Base-by-base conservation (phyloP, 2,888 invertebrate species). In the Agrotis exclamationis region DNA sequence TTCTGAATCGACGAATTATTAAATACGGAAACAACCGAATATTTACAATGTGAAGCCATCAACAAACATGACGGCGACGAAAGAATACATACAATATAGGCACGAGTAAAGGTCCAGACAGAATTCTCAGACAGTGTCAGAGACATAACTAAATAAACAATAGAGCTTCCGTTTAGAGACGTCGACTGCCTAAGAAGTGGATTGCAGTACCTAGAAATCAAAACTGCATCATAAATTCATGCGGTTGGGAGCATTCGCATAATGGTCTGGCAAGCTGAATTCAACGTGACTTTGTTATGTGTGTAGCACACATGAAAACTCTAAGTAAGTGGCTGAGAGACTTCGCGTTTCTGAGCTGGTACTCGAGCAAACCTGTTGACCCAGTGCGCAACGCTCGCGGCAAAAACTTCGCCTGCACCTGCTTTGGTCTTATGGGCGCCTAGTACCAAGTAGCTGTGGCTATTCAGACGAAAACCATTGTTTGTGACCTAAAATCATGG, bases 281-380 rank as follows among this genome's bases (percentile, higher is more conserved):
- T 82, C 79, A 78, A 80, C 76, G 63, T 80, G 72, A 78, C 76
- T 68, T 82, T 73, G 79, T 82, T 82, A 84, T 82, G 79, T 86
- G 85, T 86, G 85, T 77, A 81, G 74, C 84, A 84, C 84, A 87
- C 86, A 87, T 88, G 87, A 88, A 88, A 90, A 86, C 86, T 87
- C 89, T 92, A 93, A 93, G 92, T 92, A 92, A 94, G 94, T 93
- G 91, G 90, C 90, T 91, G 91, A 93, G 92, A 91, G 92, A 91
- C 92, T 91, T 86, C 86, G 88, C 91, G 88, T 90, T 90, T 88
- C 89, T 82, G 89, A 90, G 91, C 90, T 91, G 90, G 89, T 90
- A 88, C 94, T 94, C 86, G 86, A 93, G 90, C 87, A 88, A 92
- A 92, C 93, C 92, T 94, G 92, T 95, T 95, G 95, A 95, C 95